Conservation (phyloP, 1,140 invertebrate genomes). For the Apis mellifera region Amel_HAv3.1 CM009936.2:11133501-11134000, state of each 20-base stretch:
- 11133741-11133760: background rate
- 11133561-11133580: background rate
- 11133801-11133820: background rate
- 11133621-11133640: background rate
- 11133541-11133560: background rate
- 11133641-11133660: background rate
- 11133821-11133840: conserved; percentile 9
- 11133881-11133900: background rate
- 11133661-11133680: background rate
- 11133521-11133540: background rate
- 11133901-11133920: too few species aligned
- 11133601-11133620: background rate
- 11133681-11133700: too few species aligned
- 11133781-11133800: background rate
- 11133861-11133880: background rate
- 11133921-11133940: background rate
- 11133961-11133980: background rate
- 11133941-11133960: background rate
- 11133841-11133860: conserved; percentile 4
- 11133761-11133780: background rate
- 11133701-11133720: too few species aligned
- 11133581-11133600: background rate
- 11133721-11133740: background rate
- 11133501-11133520: background rate
- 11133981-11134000: too few species aligned